phyloP scores from a whole-genome alignment of 2,888 invertebrate species.

The Eristalis intricaria region DNA sequence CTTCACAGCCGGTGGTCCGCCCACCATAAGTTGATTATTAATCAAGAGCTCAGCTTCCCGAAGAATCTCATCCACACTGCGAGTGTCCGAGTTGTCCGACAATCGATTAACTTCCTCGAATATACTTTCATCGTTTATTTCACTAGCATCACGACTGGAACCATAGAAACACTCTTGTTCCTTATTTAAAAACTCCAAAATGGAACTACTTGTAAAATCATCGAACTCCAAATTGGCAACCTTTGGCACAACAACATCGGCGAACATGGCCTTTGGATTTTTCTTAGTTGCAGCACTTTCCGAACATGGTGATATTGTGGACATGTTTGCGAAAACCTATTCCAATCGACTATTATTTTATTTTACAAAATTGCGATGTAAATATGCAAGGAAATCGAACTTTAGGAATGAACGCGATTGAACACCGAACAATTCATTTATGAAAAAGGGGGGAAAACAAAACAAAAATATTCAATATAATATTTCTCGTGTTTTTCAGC shows the following conservation, averaged over 20 bases:
- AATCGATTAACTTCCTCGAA: slow-evolving; percentile 87
- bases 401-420: not conserved
- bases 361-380: not conserved
- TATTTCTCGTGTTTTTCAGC: not conserved
- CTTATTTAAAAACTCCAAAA: slow-evolving; percentile 80
- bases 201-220: slow-evolving; percentile 79
- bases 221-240: slow-evolving; percentile 73
- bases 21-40: slow-evolving; percentile 76
- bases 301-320: slow-evolving; percentile 42
- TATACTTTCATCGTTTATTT: slow-evolving; percentile 83
- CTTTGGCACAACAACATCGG: slow-evolving; percentile 21
- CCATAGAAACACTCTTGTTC: slow-evolving; percentile 78
- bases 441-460: not conserved
- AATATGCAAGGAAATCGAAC: slow-evolving; percentile 1
- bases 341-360: not conserved
- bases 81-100: slow-evolving; percentile 81
- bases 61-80: slow-evolving; percentile 84
- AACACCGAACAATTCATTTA: slow-evolving; percentile 6
- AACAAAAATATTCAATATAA: not conserved
- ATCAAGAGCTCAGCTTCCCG: slow-evolving; percentile 83
- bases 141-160: slow-evolving; percentile 71
- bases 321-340: slow-evolving; percentile 46
- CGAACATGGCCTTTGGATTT: slow-evolving; percentile 26
- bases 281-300: slow-evolving; percentile 32
- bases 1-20: slow-evolving; percentile 34